These are phyloP conservation scores for Xenotilapia leptura DNA, from an alignment of 2,113 vertebrate genomes.

Conservation along the genomic window DNA sequence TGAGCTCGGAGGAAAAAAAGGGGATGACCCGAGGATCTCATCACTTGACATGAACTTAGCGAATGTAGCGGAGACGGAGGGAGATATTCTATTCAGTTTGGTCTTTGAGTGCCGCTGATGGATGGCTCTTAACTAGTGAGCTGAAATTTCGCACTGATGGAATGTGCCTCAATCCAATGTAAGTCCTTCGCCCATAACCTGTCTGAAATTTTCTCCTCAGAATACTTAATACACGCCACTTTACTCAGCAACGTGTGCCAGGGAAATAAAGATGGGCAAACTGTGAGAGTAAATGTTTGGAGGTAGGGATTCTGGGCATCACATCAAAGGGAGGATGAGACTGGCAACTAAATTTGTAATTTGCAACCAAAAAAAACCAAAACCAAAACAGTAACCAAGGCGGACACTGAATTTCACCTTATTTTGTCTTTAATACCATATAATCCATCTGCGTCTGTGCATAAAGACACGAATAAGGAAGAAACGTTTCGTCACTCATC, in stretches of 20 bases:
- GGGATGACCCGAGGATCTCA: background rate
- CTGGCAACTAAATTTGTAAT: background rate
- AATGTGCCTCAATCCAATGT: background rate
- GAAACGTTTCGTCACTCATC: background rate
- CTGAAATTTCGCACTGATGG: background rate
- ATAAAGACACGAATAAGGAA: background rate
- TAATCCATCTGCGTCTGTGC: background rate
- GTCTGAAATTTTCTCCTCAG: background rate
- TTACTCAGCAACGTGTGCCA: background rate
- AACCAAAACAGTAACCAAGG: background rate
- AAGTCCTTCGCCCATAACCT: background rate
- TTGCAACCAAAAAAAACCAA: background rate
- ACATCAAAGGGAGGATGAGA: background rate
- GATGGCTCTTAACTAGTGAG: background rate
- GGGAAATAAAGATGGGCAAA: background rate
- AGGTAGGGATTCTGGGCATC: background rate
- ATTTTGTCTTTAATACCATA: background rate
- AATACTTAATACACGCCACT: background rate
- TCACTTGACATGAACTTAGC: background rate
- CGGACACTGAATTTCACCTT: background rate
- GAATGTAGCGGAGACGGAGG: accelerated
- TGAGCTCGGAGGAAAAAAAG: background rate
- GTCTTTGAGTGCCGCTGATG: background rate
- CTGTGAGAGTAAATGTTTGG: background rate
- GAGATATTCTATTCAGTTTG: background rate